Percentiles rank a stretch among this genome's conserved stretches.
These are phyloP conservation scores for Azorinus chamasolen DNA, from an alignment of 2,888 invertebrate species.

Conservation along the genomic window DNA sequence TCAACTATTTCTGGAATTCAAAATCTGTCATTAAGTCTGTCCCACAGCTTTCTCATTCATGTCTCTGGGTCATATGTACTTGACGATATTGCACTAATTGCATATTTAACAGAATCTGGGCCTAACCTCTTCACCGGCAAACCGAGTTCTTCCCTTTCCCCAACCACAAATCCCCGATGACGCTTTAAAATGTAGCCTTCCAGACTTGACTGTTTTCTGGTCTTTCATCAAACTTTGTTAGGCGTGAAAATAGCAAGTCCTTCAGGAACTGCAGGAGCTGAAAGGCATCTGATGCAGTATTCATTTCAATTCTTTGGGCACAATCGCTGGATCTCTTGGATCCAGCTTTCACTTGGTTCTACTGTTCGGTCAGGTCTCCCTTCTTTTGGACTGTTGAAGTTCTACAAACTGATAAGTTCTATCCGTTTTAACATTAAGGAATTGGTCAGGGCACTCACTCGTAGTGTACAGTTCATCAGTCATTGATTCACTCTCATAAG, in stretches of 20 bases:
- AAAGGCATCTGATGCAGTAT: background rate
- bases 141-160: background rate
- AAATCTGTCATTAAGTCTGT: background rate
- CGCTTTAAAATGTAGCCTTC: background rate
- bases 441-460: background rate
- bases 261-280: background rate
- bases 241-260: background rate
- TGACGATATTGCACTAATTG: background rate
- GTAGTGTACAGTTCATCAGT: background rate
- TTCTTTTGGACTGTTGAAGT: no score
- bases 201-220: background rate
- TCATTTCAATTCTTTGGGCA: no score
- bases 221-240: background rate
- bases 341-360: no score
- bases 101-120: background rate
- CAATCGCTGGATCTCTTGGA: no score
- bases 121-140: background rate
- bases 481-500: background rate
- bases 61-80: background rate
- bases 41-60: background rate
- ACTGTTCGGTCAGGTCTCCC: no score
- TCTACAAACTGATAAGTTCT: no score
- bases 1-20: background rate
- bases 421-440: no score
- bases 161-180: background rate